Evolutionary conservation across 2,113 vertebrate species (phyloP).

Genomic region (Alligator mississippiensis): DNA sequence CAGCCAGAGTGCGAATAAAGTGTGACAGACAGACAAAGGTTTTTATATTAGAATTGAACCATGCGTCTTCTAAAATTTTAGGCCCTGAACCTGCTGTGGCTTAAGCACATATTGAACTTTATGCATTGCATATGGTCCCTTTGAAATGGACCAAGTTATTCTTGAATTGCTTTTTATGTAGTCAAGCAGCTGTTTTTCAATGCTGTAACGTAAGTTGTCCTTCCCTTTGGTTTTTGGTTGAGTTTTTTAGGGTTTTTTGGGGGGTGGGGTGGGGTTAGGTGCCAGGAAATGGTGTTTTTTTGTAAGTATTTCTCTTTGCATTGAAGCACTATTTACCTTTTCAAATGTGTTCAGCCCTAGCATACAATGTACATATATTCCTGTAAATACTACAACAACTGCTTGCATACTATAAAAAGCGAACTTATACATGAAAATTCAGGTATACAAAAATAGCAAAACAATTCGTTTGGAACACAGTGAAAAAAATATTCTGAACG

Average conservation of each 20-base stretch:
- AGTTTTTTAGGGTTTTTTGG: not conserved
- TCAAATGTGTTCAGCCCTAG: not conserved
- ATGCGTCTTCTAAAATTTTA: not conserved
- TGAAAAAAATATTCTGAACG: conserved; percentile 53
- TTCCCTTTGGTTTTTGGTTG: not conserved
- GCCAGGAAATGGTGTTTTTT: no score
- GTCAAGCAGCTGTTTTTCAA: not conserved
- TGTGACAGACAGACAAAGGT: no score
- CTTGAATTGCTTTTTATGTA: not conserved
- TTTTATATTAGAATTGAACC: no score
- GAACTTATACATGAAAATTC: conserved; percentile 17
- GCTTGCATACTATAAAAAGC: conserved; percentile 9
- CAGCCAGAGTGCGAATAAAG: no score
- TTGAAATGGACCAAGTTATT: no score
- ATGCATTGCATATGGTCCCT: not conserved
- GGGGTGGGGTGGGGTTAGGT: not conserved
- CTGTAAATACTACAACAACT: conserved; percentile 33
- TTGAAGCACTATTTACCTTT: no score
- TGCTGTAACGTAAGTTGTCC: not conserved
- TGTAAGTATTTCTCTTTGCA: no score
- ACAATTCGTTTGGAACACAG: conserved; percentile 54
- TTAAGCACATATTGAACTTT: not conserved
- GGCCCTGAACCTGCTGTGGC: not conserved
- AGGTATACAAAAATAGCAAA: conserved; percentile 30
- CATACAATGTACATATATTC: not conserved